Conservation (phyloP, 2,113 vertebrate species). For the Petroica traversi region DNA sequence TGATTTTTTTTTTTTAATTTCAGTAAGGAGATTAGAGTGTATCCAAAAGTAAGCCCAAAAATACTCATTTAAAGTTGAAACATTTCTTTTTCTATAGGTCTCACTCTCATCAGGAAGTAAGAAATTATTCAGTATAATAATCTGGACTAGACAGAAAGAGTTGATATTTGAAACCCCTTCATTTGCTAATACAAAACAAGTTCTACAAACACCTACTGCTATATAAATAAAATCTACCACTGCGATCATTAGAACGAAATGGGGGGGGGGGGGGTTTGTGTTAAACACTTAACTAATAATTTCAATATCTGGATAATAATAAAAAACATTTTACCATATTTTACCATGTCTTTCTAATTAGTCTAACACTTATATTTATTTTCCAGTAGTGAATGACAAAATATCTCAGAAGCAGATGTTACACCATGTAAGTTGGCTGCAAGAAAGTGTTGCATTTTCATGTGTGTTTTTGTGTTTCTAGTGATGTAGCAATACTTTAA, state of each 20-base stretch:
- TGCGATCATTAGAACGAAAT: neutral
- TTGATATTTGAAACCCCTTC: neutral
- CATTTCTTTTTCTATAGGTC: neutral
- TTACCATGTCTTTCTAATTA: neutral
- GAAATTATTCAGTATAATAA: neutral
- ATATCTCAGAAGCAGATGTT: constrained; percentile 23
- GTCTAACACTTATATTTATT: neutral
- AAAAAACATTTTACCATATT: neutral
- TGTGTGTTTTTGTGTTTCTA: neutral
- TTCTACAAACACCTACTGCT: neutral
- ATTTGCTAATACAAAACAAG: neutral
- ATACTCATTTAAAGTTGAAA: neutral
- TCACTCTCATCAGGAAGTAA: neutral
- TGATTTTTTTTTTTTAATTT: neutral
- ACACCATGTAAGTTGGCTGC: neutral
- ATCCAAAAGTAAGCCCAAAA: neutral
- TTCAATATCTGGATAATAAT: neutral
- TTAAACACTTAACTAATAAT: neutral
- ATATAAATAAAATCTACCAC: neutral
- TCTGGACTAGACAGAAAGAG: neutral
- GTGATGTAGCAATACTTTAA: neutral
- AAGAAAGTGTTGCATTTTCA: neutral
- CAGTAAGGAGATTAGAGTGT: neutral
- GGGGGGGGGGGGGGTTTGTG: neutral
- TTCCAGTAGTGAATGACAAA: constrained; percentile 1